Evolutionary conservation across 2,888 invertebrate genomes (phyloP).

Genomic region (Pocota personata): DNA sequence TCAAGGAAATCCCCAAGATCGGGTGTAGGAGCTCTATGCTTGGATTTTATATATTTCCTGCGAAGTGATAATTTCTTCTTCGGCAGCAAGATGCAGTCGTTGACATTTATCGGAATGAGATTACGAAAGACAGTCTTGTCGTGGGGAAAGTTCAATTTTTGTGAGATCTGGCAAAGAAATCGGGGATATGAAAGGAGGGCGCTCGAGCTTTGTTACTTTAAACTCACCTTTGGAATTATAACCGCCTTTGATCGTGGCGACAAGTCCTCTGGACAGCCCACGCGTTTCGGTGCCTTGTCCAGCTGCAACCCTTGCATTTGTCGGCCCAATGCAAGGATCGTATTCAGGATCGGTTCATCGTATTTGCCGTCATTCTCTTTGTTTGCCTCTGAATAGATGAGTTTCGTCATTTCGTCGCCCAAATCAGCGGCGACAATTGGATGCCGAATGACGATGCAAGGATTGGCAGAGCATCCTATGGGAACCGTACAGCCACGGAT

Average conservation of each 20-base stretch:
- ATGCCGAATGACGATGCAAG: slow-evolving; percentile 56
- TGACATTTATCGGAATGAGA: slow-evolving; percentile 78
- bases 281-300: slow-evolving; percentile 23
- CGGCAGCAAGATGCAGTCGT: slow-evolving; percentile 76
- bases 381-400: slow-evolving; percentile 36
- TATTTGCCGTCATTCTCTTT: slow-evolving; percentile 61
- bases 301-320: slow-evolving; percentile 74
- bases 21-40: slow-evolving; percentile 75
- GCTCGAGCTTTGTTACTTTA: background rate
- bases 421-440: slow-evolving; percentile 40
- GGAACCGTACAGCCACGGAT: slow-evolving; percentile 16
- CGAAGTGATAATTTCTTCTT: slow-evolving; percentile 65
- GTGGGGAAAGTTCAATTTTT: slow-evolving; percentile 78
- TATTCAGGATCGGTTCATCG: slow-evolving; percentile 76
- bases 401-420: slow-evolving; percentile 39
- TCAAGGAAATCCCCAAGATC: slow-evolving; percentile 77
- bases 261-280: slow-evolving; percentile 46
- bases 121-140: slow-evolving; percentile 76
- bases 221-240: slow-evolving; percentile 78
- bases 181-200: background rate
- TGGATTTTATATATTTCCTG: slow-evolving; percentile 58
- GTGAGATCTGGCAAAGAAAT: slow-evolving; percentile 75
- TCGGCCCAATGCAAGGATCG: slow-evolving; percentile 73
- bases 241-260: slow-evolving; percentile 76
- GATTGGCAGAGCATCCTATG: slow-evolving; percentile 1